Evolutionary conservation across 2,113 vertebrate genomes (phyloP), one percentile per base, ranked within the genome.

Genomic region (Glaucidium brasilianum): DNA sequence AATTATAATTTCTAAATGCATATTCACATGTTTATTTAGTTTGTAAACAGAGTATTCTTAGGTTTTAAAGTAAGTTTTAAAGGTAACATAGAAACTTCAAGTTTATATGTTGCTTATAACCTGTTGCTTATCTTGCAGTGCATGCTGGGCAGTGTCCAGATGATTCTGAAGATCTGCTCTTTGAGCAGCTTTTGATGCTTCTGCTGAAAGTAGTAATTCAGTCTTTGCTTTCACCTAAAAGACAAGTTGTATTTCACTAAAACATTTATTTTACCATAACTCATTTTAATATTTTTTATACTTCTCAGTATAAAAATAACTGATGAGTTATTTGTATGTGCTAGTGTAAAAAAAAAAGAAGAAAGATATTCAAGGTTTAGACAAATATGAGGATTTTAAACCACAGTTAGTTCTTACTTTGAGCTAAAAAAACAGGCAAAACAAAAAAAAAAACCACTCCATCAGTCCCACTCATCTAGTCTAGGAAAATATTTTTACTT

Each of bases 91-190:
- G 83, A 25, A 73, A 55, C 4, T 75, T 62, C 9, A 73, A 17
- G 11, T 8, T 80, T 55, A 2, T 64, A 83, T 60, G 69, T 32
- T 11, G 3, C 43, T 88, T 87, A 60, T 77, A 99, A 99, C 99
- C 99, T 99, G 99, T 80, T 99, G 99, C 88, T 99, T 99, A 96
- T 99, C 99, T 97, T 99, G 99, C 82, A 99, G 89, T 21, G 99
- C 99, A 96, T 99, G 98, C 83, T 99, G 99, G 62, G 99, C 98
- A 15, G 99, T 99, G 95, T 99, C 99, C 96, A 99, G 97, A 96
- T 98, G 99, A 97, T 99, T 99, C 95, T 99, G 99, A 84, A 99
- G 98, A 96, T 99, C 99, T 0, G 99, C 99, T 97, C 99, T 99
- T 95, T 99, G 99, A 74, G 99, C 98, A 90, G 98, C 98, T 98